A percentile compares a stretch with the other conserved stretches of the same genome.
Evolutionary conservation across 2,113 vertebrate genomes (phyloP).

Genomic region (Ahaetulla prasina): DNA sequence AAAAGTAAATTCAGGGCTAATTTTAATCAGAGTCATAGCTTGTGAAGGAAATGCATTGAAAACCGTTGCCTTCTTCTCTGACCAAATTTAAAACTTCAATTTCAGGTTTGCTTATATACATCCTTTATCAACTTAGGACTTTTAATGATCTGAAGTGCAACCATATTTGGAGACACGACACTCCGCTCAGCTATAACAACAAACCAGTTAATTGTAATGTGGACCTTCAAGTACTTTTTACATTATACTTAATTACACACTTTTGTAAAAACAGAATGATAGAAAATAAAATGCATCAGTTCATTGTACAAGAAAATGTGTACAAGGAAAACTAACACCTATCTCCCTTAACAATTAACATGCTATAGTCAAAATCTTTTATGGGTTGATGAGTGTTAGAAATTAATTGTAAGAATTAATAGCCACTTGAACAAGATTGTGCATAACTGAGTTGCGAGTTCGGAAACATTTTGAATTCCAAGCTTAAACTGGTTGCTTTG

Average conservation of each 20-base stretch:
- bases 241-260: background rate
- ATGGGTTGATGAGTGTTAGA: background rate
- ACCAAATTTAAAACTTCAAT: background rate
- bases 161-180: background rate
- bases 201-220: background rate
- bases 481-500: background rate
- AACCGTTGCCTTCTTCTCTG: background rate
- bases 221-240: background rate
- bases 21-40: background rate
- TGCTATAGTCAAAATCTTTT: background rate
- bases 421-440: background rate
- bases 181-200: background rate
- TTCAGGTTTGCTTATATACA: background rate
- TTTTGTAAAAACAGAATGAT: background rate
- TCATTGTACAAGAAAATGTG: background rate
- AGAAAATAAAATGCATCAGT: background rate
- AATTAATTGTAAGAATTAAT: background rate
- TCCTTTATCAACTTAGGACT: background rate
- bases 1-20: background rate
- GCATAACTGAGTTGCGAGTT: background rate
- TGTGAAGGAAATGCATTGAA: background rate
- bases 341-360: background rate
- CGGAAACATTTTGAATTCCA: background rate
- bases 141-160: background rate
- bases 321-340: background rate